phyloP scores from a whole-genome alignment of 92 coral and sea anemone genomes.

The Palythoa caribaeorum region DNA sequence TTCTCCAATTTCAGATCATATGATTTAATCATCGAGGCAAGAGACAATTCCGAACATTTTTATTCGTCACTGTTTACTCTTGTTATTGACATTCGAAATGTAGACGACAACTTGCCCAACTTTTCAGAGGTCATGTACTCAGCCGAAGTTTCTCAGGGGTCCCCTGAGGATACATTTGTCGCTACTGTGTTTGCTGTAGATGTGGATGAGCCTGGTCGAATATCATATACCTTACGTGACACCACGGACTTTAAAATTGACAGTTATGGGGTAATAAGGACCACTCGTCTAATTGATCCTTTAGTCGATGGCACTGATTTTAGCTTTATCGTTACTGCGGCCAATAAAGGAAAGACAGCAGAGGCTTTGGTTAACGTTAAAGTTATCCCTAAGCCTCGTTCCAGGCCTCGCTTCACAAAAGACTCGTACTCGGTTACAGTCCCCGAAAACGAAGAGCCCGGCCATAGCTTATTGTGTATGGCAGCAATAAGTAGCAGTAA shows the following conservation, averaged over 20 bases:
- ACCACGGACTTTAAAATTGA: conserved; percentile 62
- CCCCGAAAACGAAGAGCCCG: conserved; percentile 72
- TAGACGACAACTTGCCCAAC: conserved; percentile 78
- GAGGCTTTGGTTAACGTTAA: conserved; percentile 63
- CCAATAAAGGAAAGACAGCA: conserved; percentile 54
- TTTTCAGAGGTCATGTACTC: conserved; percentile 79
- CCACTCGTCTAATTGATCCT: conserved; percentile 56
- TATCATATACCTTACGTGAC: conserved; percentile 56
- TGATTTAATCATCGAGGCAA: conserved; percentile 77
- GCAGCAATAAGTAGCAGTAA: conserved; percentile 74
- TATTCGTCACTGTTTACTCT: conserved; percentile 71
- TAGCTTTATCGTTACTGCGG: conserved; percentile 57
- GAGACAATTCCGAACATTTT: conserved; percentile 75
- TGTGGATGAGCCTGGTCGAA: conserved; percentile 50
- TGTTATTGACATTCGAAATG: conserved; percentile 62
- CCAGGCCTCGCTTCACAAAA: conserved; percentile 63
- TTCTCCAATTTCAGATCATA: conserved; percentile 29
- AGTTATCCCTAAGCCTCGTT: conserved; percentile 42
- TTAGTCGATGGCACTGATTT: conserved; percentile 53
- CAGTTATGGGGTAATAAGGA: conserved; percentile 73
- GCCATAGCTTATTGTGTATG: conserved; percentile 78
- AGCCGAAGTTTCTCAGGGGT: conserved; percentile 75
- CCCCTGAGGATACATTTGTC: conserved; percentile 74
- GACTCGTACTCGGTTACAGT: conserved; percentile 58
- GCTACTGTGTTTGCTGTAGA: conserved; percentile 77